phyloP scores from a whole-genome alignment of 2,797 vertebrate species.

The Chaetophractus vellerosus region DNA sequence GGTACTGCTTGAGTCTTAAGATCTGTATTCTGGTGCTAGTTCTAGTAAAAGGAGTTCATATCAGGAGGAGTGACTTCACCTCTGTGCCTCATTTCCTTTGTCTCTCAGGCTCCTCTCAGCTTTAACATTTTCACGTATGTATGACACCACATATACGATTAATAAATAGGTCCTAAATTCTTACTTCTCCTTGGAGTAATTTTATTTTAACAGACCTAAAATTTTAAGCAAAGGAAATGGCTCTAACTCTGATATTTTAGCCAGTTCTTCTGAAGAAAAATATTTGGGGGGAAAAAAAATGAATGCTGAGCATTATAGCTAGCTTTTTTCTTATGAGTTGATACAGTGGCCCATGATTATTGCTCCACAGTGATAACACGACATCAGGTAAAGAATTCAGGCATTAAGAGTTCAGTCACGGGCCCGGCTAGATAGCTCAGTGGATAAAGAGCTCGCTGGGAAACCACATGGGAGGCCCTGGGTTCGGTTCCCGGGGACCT shows the following conservation, averaged over 20 bases:
- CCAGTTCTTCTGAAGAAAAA: constrained; percentile 16
- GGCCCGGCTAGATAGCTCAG: no score
- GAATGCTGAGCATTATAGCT: background rate
- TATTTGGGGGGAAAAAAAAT: background rate
- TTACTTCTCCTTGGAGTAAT: constrained; percentile 36
- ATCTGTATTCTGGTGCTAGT: background rate
- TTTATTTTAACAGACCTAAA: constrained; percentile 57
- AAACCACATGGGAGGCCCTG: no score
- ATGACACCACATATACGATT: background rate
- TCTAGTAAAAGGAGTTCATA: background rate
- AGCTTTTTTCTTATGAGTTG: background rate
- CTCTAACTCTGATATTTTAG: background rate
- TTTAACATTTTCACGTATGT: constrained; percentile 35
- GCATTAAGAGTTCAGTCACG: no score
- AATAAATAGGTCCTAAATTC: background rate
- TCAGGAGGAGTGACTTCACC: constrained; percentile 24
- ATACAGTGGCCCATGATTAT: background rate
- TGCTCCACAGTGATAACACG: background rate
- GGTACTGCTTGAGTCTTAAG: background rate
- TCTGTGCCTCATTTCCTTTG: background rate
- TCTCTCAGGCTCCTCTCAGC: background rate
- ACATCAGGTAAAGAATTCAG: background rate
- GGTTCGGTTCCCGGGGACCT: no score
- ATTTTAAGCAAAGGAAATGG: constrained; percentile 56
- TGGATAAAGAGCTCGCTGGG: no score